Conservation (phyloP, 2,797 vertebrate species). For the Paguma larvata region DNA sequence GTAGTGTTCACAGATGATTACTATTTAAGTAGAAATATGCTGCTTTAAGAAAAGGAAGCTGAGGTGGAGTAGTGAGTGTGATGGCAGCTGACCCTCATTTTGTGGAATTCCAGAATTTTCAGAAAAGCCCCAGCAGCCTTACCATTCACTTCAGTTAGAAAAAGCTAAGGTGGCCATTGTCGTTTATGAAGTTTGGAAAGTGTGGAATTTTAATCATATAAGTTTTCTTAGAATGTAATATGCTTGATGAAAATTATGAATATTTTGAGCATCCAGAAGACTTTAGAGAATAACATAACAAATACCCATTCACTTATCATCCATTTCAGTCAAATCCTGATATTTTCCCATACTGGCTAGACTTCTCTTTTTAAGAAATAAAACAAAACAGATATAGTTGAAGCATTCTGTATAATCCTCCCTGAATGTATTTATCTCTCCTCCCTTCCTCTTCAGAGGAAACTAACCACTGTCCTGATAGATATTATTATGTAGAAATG, state of each 20-base stretch:
- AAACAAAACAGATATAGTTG: not conserved
- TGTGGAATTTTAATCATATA: slow-evolving; percentile 16
- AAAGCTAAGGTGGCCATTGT: not conserved
- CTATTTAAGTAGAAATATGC: slow-evolving; percentile 79
- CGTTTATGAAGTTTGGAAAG: slow-evolving; percentile 21
- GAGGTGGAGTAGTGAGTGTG: not conserved
- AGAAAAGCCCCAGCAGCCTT: not conserved
- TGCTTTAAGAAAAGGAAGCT: not conserved
- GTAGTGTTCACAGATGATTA: slow-evolving; percentile 73
- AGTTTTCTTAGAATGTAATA: not conserved
- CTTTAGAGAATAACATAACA: not conserved
- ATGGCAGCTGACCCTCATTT: not conserved
- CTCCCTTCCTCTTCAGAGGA: too few relatives aligned
- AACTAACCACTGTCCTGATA: too few relatives aligned
- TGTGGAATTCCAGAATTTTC: slow-evolving; percentile 30
- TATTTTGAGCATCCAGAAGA: not conserved
- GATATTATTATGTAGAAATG: not conserved
- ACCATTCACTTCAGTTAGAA: slow-evolving; percentile 19
- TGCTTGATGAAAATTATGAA: not conserved
- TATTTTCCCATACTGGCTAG: not conserved
- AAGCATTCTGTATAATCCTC: not conserved
- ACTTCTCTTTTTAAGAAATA: slow-evolving; percentile 14
- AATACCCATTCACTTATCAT: not conserved
- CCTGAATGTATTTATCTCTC: not conserved
- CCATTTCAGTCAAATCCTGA: not conserved